phyloP scores from a whole-genome alignment of 2,888 invertebrate genomes.

The Chelonus formosanus region DNA sequence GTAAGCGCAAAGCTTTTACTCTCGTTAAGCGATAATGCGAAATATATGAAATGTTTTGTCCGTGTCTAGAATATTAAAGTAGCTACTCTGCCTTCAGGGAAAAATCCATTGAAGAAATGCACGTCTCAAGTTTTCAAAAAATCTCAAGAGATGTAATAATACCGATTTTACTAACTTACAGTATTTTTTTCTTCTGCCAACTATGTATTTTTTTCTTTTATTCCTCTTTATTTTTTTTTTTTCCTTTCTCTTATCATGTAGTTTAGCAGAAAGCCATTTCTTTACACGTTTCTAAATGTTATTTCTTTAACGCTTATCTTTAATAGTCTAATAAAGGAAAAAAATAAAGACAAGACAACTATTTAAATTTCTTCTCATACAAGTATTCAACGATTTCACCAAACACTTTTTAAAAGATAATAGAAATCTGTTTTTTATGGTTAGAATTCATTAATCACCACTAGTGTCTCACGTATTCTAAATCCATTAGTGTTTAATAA shows the following conservation, averaged over 20 bases:
- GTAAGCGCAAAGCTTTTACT: conserved; percentile 24
- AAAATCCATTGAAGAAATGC: conserved; percentile 25
- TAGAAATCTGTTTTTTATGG: too few species aligned
- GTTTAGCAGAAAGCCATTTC: conserved; percentile 9
- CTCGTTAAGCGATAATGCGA: conserved; percentile 32
- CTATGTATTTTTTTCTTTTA: background rate
- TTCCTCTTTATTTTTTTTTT: conserved; percentile 9
- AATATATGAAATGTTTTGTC: conserved; percentile 32
- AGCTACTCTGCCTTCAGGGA: conserved; percentile 8
- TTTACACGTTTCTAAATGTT: conserved; percentile 10
- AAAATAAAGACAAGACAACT: conserved; percentile 1
- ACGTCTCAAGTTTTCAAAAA: conserved; percentile 25
- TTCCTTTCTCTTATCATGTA: conserved; percentile 4
- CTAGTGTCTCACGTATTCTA: too few species aligned
- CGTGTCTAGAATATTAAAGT: conserved; percentile 30
- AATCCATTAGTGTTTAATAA: too few species aligned
- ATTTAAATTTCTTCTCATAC: background rate
- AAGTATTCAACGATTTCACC: conserved; percentile 1
- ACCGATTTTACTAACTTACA: conserved; percentile 16
- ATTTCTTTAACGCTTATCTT: conserved; percentile 24
- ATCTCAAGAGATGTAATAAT: conserved; percentile 28
- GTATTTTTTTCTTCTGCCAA: background rate
- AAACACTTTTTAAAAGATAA: background rate
- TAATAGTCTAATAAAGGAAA: conserved; percentile 26
- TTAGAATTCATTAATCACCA: too few species aligned